Conservation (phyloP, 1,140 invertebrate genomes). For the Caenorhabditis brenneri region DNA sequence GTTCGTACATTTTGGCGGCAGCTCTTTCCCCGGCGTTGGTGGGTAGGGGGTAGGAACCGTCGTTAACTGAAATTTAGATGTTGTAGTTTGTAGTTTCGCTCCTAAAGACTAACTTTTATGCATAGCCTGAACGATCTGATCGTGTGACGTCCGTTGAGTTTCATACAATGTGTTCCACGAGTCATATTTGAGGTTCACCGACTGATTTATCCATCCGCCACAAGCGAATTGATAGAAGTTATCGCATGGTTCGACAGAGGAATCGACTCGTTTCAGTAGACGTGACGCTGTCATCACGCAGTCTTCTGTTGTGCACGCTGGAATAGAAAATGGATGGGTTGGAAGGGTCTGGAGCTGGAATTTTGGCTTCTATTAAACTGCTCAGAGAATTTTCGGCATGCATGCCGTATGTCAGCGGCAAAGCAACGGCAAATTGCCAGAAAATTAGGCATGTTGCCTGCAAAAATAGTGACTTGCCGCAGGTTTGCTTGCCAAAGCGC, state of each 20-base stretch:
- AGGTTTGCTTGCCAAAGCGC: too few species aligned
- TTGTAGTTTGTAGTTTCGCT: background rate
- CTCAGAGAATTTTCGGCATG: too few species aligned
- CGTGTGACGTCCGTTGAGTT: slow-evolving; percentile 15
- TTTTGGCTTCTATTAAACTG: too few species aligned
- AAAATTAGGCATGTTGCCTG: too few species aligned
- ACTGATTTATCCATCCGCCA: slow-evolving; percentile 48
- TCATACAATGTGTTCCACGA: slow-evolving; percentile 40
- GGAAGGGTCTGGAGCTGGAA: too few species aligned
- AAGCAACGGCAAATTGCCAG: too few species aligned
- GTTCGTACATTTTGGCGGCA: slow-evolving; percentile 16
- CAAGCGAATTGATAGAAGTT: slow-evolving; percentile 43
- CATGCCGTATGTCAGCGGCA: too few species aligned
- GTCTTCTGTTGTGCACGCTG: slow-evolving; percentile 28
- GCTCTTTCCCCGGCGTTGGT: background rate
- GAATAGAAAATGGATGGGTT: background rate
- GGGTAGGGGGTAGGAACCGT: background rate
- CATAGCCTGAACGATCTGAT: slow-evolving; percentile 33
- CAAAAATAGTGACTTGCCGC: too few species aligned
- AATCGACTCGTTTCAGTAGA: slow-evolving; percentile 34
- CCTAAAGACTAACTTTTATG: background rate
- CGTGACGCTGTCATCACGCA: slow-evolving; percentile 31
- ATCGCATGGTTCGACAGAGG: slow-evolving; percentile 30
- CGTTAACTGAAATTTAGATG: slow-evolving; percentile 6
- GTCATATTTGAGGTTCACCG: slow-evolving; percentile 37